phyloP scores from a whole-genome alignment of 2,113 vertebrate species.

The Fukomys damarensis region DNA sequence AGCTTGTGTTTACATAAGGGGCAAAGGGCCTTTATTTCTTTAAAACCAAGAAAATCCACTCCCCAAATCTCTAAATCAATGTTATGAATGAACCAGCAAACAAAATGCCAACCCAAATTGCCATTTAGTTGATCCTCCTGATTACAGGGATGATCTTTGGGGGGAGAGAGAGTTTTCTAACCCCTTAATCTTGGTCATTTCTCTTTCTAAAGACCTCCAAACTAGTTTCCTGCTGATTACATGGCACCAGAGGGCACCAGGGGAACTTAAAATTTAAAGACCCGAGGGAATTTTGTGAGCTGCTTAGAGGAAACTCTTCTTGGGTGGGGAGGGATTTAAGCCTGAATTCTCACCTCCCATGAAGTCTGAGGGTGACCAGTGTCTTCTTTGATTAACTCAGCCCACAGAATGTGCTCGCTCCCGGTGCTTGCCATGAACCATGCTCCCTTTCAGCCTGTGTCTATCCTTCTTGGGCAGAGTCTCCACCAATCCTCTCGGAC shows the following conservation, averaged over 20 bases:
- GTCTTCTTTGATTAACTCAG: neutral
- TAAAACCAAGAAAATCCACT: neutral
- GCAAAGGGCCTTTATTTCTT: neutral
- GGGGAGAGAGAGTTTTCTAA: neutral
- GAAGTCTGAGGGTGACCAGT: neutral
- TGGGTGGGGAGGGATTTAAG: neutral
- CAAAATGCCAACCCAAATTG: neutral
- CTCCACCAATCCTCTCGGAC: too few relatives aligned
- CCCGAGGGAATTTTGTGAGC: neutral
- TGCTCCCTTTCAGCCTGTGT: neutral
- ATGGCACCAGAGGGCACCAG: neutral
- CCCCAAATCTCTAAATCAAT: neutral
- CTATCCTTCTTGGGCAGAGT: neutral
- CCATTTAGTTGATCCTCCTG: neutral
- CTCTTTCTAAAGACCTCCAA: neutral
- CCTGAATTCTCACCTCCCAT: neutral
- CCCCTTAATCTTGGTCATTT: neutral
- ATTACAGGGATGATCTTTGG: neutral
- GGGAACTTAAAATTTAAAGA: neutral
- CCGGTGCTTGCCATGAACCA: accelerated
- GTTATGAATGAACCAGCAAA: neutral
- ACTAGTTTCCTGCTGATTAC: neutral
- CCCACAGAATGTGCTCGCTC: neutral
- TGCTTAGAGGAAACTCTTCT: neutral
- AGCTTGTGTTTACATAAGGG: neutral